Evolutionary conservation across 2,797 vertebrate species (phyloP), one percentile per base, ranked within the genome.

Genomic region (Myotis pilosus): DNA sequence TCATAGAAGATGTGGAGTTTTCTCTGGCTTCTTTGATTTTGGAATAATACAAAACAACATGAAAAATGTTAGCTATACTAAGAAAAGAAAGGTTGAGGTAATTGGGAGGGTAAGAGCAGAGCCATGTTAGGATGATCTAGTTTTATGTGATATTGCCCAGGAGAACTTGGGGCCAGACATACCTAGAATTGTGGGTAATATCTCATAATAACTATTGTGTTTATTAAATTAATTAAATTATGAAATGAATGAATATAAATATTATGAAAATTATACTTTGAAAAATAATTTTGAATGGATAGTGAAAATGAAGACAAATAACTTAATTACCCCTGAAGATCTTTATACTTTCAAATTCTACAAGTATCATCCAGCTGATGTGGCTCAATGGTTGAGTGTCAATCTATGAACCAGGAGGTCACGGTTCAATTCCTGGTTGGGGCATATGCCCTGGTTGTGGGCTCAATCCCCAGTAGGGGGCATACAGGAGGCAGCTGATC

Each of bases 141-240:
- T 79, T 94, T 96, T 80, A 60, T 75, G 79, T 85, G 19, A 15
- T 79, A 82, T 82, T 75, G 91, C 28, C 11, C 64, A 69, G 57
- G 57, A 60, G 38, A 95, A 95, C 68, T 81, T 64, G 57, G 36
- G 12, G 15, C 28, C 5, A 60, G 25, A 71, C 0, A 81, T 62
- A 71, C 12, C 41, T 94, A 44, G 49, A 90, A 64, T 69, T 88
- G 2, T 84, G 36, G 10, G 1, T 75, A 69, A 85, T 80, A 38
- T 4, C 11, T 90, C 23, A 51, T 25, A 83, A 41, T 68, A 64
- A 71, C 8, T 57, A 74, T 6, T 92, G 4, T 66, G 15, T 28
- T 62, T 88, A 85, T 30, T 91, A n/a, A 96, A 47, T 84, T 49
- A 79, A 53, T 78, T 74, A 80, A 74, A 60, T 92, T 81, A 74